Conservation (phyloP, 1,140 invertebrate species). For the Homalodisca vitripennis region DNA sequence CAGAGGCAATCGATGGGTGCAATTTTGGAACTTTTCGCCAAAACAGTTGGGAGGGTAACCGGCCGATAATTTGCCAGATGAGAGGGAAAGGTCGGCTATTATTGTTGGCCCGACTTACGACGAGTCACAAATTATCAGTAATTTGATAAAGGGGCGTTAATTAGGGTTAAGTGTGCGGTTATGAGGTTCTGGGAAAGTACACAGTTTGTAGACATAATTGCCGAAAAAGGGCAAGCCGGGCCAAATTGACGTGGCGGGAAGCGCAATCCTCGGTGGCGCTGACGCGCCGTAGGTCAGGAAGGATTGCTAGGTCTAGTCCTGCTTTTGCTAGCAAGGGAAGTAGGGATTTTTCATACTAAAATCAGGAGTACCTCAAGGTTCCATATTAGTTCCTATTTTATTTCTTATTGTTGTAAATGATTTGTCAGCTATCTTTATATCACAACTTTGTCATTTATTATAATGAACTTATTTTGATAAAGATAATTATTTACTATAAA, state of each 20-base stretch:
- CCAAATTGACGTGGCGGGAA: conserved; percentile 2
- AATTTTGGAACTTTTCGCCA: conserved; percentile 1
- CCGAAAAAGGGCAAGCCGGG: conserved; percentile 20
- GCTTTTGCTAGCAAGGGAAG: no score
- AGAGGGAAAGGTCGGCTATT: conserved; percentile 9
- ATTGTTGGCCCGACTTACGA: conserved; percentile 2
- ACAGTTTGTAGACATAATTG: conserved; percentile 7
- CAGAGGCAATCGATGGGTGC: no score
- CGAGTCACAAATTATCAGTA: conserved; percentile 8
- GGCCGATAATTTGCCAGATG: conserved; percentile 16
- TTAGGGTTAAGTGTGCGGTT: conserved; percentile 21
- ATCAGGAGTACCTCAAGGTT: no score
- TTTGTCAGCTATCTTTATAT: no score
- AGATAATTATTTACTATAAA: no score
- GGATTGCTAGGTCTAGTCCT: conserved; percentile 10
- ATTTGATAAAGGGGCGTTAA: conserved; percentile 17
- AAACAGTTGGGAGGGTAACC: background rate
- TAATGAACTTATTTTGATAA: no score
- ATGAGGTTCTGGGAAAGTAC: conserved; percentile 20
- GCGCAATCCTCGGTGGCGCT: background rate
- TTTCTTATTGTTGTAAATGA: no score
- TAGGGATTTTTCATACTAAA: no score
- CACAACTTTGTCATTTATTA: no score
- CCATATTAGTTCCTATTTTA: no score
- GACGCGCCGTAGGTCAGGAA: background rate